A percentile compares a stretch with the other conserved stretches of the same genome.
phyloP scores from a whole-genome alignment of 1,140 invertebrate genomes.

The Eupristina koningsbergeri region DNA sequence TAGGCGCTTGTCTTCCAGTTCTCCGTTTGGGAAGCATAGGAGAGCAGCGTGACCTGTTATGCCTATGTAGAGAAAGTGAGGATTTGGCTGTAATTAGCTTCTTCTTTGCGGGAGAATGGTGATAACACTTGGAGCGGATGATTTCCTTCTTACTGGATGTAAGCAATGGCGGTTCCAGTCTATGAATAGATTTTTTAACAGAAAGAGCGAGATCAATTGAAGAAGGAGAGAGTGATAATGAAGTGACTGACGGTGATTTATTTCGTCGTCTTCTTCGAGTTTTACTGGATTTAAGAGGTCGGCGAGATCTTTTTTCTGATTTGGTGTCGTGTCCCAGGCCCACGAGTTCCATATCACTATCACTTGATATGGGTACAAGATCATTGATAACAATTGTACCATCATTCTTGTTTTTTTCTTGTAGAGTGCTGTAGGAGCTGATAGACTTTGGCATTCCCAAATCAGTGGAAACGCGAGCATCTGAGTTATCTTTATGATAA shows the following conservation, averaged over 20 bases:
- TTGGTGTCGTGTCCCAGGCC: constrained; percentile 61
- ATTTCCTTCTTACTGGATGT: constrained; percentile 13
- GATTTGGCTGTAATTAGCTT: neutral
- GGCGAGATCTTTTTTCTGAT: constrained; percentile 56
- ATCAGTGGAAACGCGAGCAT: neutral
- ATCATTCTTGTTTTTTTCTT: constrained; percentile 63
- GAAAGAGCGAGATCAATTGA: neutral
- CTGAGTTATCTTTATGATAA: constrained; percentile 59
- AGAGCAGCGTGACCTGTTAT: neutral
- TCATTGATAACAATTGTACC: constrained; percentile 46
- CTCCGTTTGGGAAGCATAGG: neutral
- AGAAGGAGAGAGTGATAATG: constrained; percentile 15
- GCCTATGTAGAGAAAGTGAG: neutral
- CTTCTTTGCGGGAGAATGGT: constrained; percentile 8
- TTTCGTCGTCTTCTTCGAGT: constrained; percentile 32
- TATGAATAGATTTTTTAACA: constrained; percentile 36
- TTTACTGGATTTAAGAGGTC: neutral
- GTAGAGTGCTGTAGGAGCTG: constrained; percentile 55
- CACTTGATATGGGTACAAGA: constrained; percentile 69
- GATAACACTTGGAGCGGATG: constrained; percentile 7
- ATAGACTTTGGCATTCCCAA: neutral
- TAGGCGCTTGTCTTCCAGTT: neutral
- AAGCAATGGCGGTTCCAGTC: neutral
- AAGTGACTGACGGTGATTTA: constrained; percentile 24
- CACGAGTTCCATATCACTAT: constrained; percentile 70